Conservation (phyloP, 2,888 invertebrate species). For the Pimpla rufipes region DNA sequence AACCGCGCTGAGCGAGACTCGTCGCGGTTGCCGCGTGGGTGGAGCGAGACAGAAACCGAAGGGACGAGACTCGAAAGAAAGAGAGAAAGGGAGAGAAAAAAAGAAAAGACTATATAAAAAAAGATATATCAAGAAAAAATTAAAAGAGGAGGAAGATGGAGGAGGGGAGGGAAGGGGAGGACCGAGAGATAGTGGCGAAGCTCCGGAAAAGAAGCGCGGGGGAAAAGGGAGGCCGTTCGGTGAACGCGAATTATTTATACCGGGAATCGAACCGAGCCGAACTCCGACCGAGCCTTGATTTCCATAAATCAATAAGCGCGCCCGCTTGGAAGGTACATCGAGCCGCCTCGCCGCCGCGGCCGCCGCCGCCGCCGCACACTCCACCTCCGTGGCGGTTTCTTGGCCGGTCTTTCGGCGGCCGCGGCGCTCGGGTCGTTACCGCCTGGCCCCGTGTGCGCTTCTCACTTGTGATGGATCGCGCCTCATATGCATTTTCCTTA, state of each 20-base stretch:
- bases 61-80: constrained; percentile 48
- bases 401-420: constrained; percentile 72
- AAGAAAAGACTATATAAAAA: constrained; percentile 15
- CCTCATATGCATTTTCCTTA: constrained; percentile 77
- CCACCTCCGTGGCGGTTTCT: constrained; percentile 58
- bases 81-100: constrained; percentile 36
- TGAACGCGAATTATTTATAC: constrained; percentile 75
- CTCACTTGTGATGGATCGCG: constrained; percentile 74
- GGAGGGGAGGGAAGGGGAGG: constrained; percentile 50
- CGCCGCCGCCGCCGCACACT: constrained; percentile 19
- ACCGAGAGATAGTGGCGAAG: constrained; percentile 29
- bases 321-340: constrained; percentile 65
- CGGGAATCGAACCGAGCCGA: constrained; percentile 72
- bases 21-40: constrained; percentile 63
- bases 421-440: constrained; percentile 68
- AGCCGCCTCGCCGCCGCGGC: constrained; percentile 2
- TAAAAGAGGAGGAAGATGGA: constrained; percentile 56
- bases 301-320: constrained; percentile 79
- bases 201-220: constrained; percentile 53
- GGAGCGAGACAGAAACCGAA: constrained; percentile 45
- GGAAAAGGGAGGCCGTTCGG: constrained; percentile 61
- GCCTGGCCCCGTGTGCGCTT: constrained; percentile 70
- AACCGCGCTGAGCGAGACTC: constrained; percentile 67
- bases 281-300: constrained; percentile 76
- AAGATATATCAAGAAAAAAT: constrained; percentile 38